Evolutionary conservation across 1,140 invertebrate genomes (phyloP).

Genomic region (Euura lappo): DNA sequence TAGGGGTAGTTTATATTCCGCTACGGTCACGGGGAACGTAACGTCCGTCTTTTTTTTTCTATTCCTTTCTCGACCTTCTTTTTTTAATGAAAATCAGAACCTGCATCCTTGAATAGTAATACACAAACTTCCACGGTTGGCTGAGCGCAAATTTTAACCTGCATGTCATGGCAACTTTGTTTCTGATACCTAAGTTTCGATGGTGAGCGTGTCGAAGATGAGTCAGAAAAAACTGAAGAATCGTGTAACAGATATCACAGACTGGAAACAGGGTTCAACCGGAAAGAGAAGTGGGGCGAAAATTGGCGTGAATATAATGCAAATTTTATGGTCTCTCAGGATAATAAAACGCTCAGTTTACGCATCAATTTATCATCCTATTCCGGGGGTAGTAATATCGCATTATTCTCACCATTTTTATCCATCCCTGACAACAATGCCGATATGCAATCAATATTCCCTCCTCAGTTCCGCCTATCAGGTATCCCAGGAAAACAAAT

Average conservation of each 20-base stretch:
- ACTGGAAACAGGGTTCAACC: too few relatives aligned
- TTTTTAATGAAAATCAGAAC: neutral
- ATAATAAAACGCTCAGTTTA: slow-evolving; percentile 6
- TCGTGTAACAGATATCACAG: too few relatives aligned
- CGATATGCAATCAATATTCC: slow-evolving; percentile 1
- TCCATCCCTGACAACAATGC: slow-evolving; percentile 6
- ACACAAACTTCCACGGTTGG: neutral
- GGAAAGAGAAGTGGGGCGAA: neutral
- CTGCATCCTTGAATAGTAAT: neutral
- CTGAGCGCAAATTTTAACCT: too few relatives aligned
- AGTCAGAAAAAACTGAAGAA: too few relatives aligned
- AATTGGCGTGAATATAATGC: slow-evolving; percentile 2
- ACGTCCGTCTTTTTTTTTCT: neutral
- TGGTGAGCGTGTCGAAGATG: too few relatives aligned
- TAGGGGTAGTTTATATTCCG: neutral
- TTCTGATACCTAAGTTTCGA: too few relatives aligned
- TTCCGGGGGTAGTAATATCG: neutral
- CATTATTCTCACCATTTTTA: slow-evolving; percentile 5
- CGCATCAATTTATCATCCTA: slow-evolving; percentile 3
- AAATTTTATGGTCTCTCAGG: slow-evolving; percentile 1
- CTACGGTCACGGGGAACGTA: neutral
- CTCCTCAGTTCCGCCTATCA: slow-evolving; percentile 2
- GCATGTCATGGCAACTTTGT: too few relatives aligned
- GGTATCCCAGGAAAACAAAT: neutral
- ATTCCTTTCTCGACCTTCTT: neutral